These are phyloP conservation scores for Brachionus rotundiformis DNA, from an alignment of 1,140 invertebrate species.

Conservation along the genomic window DNA sequence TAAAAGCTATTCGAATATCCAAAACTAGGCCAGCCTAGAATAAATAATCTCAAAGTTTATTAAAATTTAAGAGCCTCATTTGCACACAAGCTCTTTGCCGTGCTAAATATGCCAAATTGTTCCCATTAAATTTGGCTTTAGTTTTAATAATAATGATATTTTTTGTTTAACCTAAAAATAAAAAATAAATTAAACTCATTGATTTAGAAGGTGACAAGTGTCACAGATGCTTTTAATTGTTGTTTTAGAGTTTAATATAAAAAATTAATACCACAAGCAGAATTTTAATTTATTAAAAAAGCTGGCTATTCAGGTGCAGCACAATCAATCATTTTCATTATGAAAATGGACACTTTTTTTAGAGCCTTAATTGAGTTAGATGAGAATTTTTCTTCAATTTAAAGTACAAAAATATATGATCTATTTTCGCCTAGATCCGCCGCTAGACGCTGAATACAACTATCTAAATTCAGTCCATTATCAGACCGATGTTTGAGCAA, in stretches of 20 bases:
- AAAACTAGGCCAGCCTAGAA: conserved; percentile 16
- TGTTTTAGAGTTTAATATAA: too few relatives aligned
- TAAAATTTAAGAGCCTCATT: conserved; percentile 15
- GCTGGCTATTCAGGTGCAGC: too few relatives aligned
- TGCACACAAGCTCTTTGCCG: neutral
- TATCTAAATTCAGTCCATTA: conserved; percentile 30
- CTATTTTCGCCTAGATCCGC: conserved; percentile 13
- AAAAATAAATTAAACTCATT: neutral
- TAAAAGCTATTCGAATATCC: neutral
- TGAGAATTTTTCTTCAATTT: neutral
- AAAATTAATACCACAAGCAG: neutral
- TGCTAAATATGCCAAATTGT: neutral
- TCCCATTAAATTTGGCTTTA: conserved; percentile 5
- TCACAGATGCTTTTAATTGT: neutral
- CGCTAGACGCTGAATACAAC: conserved; percentile 18
- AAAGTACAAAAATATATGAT: neutral
- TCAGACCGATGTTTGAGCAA: conserved; percentile 26
- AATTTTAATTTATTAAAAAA: neutral
- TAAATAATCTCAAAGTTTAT: conserved; percentile 21
- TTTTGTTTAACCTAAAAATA: neutral
- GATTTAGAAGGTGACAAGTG: neutral
- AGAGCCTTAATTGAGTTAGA: neutral
- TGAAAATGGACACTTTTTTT: too few relatives aligned
- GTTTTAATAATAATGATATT: neutral
- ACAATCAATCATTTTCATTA: too few relatives aligned